Evolutionary conservation across 1,140 invertebrate species (phyloP).

Genomic region (Drusus annulatus): DNA sequence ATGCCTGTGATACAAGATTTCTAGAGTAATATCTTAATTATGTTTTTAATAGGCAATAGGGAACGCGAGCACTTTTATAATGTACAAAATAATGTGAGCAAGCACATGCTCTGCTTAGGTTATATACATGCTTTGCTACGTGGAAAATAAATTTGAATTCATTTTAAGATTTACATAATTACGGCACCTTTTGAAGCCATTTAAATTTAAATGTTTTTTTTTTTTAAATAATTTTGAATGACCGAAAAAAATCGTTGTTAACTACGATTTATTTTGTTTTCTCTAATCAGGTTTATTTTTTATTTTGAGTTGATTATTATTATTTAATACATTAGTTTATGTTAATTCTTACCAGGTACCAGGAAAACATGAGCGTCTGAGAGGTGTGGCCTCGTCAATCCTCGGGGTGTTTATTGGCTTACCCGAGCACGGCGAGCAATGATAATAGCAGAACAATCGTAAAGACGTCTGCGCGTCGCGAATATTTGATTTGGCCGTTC

Average conservation of each 20-base stretch:
- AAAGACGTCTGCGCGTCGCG: slow-evolving; percentile 38
- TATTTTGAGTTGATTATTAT: too few relatives aligned
- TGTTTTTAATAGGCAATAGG: slow-evolving; percentile 29
- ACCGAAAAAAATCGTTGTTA: too few relatives aligned
- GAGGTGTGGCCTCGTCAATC: slow-evolving; percentile 33
- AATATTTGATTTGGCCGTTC: slow-evolving; percentile 46
- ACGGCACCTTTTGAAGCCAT: background rate
- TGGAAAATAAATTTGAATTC: background rate
- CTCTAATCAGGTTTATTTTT: too few relatives aligned
- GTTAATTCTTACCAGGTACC: background rate
- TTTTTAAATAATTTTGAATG: background rate
- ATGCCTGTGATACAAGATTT: slow-evolving; percentile 29
- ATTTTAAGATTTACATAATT: background rate
- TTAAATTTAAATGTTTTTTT: background rate
- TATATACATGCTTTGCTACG: background rate
- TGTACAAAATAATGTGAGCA: background rate
- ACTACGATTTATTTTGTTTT: too few relatives aligned
- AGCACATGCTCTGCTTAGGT: background rate
- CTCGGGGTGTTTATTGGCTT: slow-evolving; percentile 36
- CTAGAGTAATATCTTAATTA: slow-evolving; percentile 45
- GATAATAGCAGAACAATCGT: slow-evolving; percentile 46
- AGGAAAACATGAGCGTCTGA: background rate
- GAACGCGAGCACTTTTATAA: background rate
- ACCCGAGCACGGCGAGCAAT: slow-evolving; percentile 17
- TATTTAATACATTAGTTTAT: background rate